Conservation (phyloP, 2,888 invertebrate genomes). For the Plagodis pulveraria region DNA sequence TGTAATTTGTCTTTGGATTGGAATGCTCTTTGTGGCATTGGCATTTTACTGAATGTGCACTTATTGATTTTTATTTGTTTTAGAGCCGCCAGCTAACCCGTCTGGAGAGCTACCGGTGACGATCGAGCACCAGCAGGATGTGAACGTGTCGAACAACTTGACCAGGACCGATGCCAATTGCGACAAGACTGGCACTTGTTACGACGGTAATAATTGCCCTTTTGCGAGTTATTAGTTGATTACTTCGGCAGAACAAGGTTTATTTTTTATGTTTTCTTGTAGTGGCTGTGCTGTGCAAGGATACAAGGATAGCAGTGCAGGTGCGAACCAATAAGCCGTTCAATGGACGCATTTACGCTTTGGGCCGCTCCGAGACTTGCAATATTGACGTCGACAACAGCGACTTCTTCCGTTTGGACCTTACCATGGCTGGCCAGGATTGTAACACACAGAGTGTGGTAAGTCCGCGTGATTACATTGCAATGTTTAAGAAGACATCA, state of each 20-base stretch:
- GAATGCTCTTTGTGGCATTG: slow-evolving; percentile 35
- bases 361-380: slow-evolving; percentile 97
- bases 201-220: slow-evolving; percentile 89
- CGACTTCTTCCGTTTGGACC: slow-evolving; percentile 95
- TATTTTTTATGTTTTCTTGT: slow-evolving; percentile 10
- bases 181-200: slow-evolving; percentile 97
- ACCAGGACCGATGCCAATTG: slow-evolving; percentile 94
- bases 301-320: slow-evolving; percentile 96
- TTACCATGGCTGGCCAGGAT: slow-evolving; percentile 97
- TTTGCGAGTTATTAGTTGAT: slow-evolving; percentile 20
- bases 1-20: slow-evolving; percentile 40
- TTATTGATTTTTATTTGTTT: slow-evolving; percentile 54
- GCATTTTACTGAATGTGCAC: slow-evolving; percentile 28
- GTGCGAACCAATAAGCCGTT: slow-evolving; percentile 97
- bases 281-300: slow-evolving; percentile 98
- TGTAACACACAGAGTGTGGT: slow-evolving; percentile 98
- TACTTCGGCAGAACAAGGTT: slow-evolving; percentile 15
- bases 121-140: slow-evolving; percentile 91
- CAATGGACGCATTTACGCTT: slow-evolving; percentile 96
- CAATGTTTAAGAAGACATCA: slow-evolving; percentile 1
- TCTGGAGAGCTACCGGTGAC: slow-evolving; percentile 88
- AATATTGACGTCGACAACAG: slow-evolving; percentile 97
- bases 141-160: slow-evolving; percentile 87
- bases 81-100: slow-evolving; percentile 80
- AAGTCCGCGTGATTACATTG: slow-evolving; percentile 66